phyloP scores from a whole-genome alignment of 2,888 invertebrate species.

The Dysmachus trigonus region DNA sequence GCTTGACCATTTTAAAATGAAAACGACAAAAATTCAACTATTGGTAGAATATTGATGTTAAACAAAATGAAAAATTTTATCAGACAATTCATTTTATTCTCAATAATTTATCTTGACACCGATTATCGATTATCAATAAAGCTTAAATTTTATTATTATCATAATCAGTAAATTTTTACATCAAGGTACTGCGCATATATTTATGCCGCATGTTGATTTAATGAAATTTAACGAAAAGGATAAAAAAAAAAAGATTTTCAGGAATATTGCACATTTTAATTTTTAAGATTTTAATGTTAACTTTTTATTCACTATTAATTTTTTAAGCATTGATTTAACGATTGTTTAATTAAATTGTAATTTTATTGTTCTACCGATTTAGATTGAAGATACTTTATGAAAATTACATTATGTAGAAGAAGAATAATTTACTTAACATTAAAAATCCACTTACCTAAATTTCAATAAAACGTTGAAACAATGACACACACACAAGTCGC shows the following conservation, averaged over 20 bases:
- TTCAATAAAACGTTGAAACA: not conserved
- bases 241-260: not conserved
- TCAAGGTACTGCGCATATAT: not conserved
- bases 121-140: too few species aligned
- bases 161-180: not conserved
- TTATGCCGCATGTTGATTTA: not conserved
- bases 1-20: too few species aligned
- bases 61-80: too few species aligned
- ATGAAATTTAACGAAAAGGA: not conserved
- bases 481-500: not conserved
- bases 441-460: not conserved
- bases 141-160: not conserved
- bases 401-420: too few species aligned
- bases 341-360: too few species aligned
- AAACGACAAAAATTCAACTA: too few species aligned
- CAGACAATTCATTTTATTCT: not conserved
- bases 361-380: not conserved
- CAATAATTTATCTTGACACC: not conserved
- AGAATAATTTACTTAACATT: not conserved
- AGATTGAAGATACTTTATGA: not conserved
- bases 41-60: too few species aligned
- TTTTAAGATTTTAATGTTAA: too few species aligned
- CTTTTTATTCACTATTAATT: too few species aligned
- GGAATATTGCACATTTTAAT: too few species aligned
- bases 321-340: too few species aligned